Evolutionary conservation across 1,140 invertebrate genomes (phyloP).

Genomic region (Heliconius nattereri): DNA sequence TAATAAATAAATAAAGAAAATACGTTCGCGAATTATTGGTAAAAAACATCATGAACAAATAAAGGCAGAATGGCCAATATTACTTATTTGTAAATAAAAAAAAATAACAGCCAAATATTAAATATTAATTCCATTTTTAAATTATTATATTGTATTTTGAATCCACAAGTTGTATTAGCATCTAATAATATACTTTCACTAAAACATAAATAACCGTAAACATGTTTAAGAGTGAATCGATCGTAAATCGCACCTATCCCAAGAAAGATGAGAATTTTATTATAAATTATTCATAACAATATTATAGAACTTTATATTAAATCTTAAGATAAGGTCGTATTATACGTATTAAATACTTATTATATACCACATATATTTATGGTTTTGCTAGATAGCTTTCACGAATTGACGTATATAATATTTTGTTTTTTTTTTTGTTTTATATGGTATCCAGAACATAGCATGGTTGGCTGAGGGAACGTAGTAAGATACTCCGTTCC

Average conservation of each 20-base stretch:
- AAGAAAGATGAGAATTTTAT: slow-evolving; percentile 1
- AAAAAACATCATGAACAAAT: too few species aligned
- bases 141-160: not conserved
- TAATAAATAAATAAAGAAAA: too few species aligned
- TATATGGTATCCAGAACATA: too few species aligned
- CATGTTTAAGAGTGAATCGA: slow-evolving; percentile 14
- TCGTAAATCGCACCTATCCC: slow-evolving; percentile 6
- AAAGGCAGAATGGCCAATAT: too few species aligned
- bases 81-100: not conserved
- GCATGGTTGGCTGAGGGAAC: too few species aligned
- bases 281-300: not conserved
- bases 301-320: not conserved
- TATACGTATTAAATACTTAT: not conserved
- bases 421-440: too few species aligned
- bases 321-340: not conserved
- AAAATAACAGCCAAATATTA: not conserved
- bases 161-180: not conserved
- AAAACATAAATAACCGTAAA: slow-evolving; percentile 15
- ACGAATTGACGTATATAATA: too few species aligned
- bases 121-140: not conserved
- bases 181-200: slow-evolving; percentile 25
- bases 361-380: not conserved
- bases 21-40: too few species aligned
- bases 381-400: too few species aligned
- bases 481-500: too few species aligned